A percentile compares a stretch with the other conserved stretches of the same genome.
Conservation (phyloP, 2,888 invertebrate species). For the Cancer borealis region DNA sequence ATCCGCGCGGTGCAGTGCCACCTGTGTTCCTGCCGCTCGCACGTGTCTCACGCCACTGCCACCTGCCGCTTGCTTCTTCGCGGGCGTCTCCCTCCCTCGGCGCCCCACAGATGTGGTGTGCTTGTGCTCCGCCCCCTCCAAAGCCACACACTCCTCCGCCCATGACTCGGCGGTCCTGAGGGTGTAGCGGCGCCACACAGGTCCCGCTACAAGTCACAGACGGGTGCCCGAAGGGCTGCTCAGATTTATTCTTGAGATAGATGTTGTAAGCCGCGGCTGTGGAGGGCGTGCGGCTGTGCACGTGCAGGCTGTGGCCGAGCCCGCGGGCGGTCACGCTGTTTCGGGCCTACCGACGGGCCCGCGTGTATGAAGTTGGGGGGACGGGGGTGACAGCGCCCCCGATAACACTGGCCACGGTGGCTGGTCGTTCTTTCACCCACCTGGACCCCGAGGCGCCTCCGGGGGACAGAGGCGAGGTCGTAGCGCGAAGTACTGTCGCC, state of each 20-base stretch:
- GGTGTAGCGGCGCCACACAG: conserved; percentile 22
- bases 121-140: conserved; percentile 31
- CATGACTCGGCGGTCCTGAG: conserved; percentile 17
- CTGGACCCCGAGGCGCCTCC: conserved; percentile 68
- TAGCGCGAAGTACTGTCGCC: conserved; percentile 58
- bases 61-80: background rate
- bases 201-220: conserved; percentile 12
- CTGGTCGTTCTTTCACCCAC: conserved; percentile 64
- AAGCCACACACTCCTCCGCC: background rate
- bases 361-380: conserved; percentile 66
- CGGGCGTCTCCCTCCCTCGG: conserved; percentile 16
- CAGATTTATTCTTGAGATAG: background rate
- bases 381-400: conserved; percentile 69
- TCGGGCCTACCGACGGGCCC: conserved; percentile 67
- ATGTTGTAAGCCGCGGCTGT: conserved; percentile 53
- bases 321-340: conserved; percentile 69
- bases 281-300: conserved; percentile 59
- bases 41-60: conserved; percentile 51
- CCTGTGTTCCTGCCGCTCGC: conserved; percentile 58
- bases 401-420: conserved; percentile 57
- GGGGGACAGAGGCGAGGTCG: conserved; percentile 56
- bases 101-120: background rate
- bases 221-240: background rate
- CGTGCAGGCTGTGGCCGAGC: conserved; percentile 63
- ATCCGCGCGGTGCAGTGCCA: conserved; percentile 65